Percentiles rank a stretch among this genome's conserved stretches.
Conservation (phyloP, 2,113 vertebrate genomes). For the Marmota flaviventris region DNA sequence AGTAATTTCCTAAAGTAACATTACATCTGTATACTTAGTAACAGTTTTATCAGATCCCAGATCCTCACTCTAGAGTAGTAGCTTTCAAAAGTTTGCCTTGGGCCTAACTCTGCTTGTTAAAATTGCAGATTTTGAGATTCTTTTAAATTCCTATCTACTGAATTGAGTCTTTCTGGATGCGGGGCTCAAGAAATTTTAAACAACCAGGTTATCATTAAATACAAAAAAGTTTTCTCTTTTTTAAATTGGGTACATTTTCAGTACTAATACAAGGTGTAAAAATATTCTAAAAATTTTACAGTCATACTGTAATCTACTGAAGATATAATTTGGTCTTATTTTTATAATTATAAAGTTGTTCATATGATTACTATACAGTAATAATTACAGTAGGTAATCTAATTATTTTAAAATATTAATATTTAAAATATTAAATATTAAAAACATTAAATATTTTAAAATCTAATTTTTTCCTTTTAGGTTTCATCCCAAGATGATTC, state of each 20-base stretch:
- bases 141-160: neutral
- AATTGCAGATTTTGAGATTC: neutral
- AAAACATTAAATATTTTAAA: no score
- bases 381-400: neutral
- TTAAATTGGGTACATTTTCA: neutral
- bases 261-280: neutral
- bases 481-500: slow-evolving; percentile 72
- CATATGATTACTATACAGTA: neutral
- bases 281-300: slow-evolving; percentile 30
- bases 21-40: neutral
- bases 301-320: slow-evolving; percentile 18
- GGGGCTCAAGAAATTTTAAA: slow-evolving; percentile 28
- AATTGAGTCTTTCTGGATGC: neutral
- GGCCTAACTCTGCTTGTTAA: neutral
- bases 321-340: neutral
- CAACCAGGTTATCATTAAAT: neutral
- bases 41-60: neutral
- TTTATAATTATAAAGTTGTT: slow-evolving; percentile 16
- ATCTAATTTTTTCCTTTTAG: slow-evolving; percentile 58
- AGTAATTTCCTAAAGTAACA: neutral
- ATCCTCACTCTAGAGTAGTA: neutral
- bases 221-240: neutral
- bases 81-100: neutral
- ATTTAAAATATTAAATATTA: neutral
- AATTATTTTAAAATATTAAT: no score